Base-by-base conservation (phyloP, 2,797 vertebrate species). In the Chiloscyllium punctatum region DNA sequence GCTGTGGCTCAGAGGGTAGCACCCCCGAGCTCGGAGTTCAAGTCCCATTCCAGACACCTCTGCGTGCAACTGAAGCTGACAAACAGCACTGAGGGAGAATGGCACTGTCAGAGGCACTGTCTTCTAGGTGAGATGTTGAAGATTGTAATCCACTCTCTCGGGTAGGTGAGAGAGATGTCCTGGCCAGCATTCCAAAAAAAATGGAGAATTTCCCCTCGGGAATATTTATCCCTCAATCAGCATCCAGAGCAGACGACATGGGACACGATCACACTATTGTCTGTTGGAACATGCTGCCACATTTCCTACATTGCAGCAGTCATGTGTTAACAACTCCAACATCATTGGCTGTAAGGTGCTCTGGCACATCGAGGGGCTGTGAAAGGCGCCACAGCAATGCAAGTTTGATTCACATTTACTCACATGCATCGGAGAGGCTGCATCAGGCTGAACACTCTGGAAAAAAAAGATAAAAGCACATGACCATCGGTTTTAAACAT, bases 401-500 rank as follows among this genome's bases (percentile, higher is more conserved):
- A 42, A n/a, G n/a, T 53, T 27, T 27, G 53, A 15, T 11, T 51
- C 51, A 1, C 0, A 37, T 95, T 95, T 68, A 98, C 98, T 98
- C 96, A 99, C 98, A 1, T 99, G 98, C 98, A 99, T 99, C 91
- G 98, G 98, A 74, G 98, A 99, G 0, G 98, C 98, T 27, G 98
- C 98, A 95, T 99, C 98, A 4, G 98, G 98, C 96, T 99, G 98
- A 33, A 99, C 98, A 0, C 98, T 99, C 98, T 99, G 96, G 30
- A 1, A 8, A 27, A 27, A 7, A 66, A 96, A 97, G 30, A 88
- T 18, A 97, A 96, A 92, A 91, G 96, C 53, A 88, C 66, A 66
- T 0, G 8, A 84, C 95, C 86, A 51, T 7, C 48, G 69, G 62
- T 30, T 7, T 96, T 53, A 96, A 18, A 96, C n/a, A 23, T 82